phyloP scores from a whole-genome alignment of 2,888 invertebrate species.

The Drosophila infuscata region DNA sequence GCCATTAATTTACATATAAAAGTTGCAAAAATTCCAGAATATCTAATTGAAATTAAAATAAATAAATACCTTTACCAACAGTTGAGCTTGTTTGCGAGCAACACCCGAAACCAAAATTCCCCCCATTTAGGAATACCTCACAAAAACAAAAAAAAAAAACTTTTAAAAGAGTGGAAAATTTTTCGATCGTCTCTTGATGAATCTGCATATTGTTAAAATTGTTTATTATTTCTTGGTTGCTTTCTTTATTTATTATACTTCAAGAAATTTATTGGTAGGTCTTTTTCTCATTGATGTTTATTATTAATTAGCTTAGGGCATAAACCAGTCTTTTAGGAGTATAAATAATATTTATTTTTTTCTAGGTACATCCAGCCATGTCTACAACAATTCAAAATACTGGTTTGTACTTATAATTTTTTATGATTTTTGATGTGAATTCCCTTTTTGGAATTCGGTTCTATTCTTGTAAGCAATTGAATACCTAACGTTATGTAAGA shows the following conservation, averaged over 20 bases:
- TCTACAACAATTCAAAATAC: neutral
- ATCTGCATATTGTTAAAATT: neutral
- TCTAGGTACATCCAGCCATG: neutral
- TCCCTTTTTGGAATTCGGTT: neutral
- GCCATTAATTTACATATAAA: neutral
- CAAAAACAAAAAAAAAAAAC: neutral
- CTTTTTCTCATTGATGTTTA: neutral
- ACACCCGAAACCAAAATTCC: neutral
- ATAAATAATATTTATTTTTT: neutral
- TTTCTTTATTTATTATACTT: neutral
- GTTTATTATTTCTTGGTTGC: neutral
- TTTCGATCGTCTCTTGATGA: neutral
- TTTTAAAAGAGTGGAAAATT: neutral
- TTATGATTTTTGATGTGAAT: neutral
- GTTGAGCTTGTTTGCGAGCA: neutral
- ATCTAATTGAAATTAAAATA: neutral
- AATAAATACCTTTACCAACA: neutral
- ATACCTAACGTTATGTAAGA: neutral
- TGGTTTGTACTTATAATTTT: neutral
- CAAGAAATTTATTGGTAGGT: neutral
- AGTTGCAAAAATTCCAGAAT: neutral
- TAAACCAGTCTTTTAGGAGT: neutral
- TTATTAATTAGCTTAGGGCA: neutral
- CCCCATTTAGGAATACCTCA: neutral
- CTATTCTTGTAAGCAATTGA: neutral